phyloP scores from a whole-genome alignment of 2,888 invertebrate genomes.

The Andrena haemorrhoa region DNA sequence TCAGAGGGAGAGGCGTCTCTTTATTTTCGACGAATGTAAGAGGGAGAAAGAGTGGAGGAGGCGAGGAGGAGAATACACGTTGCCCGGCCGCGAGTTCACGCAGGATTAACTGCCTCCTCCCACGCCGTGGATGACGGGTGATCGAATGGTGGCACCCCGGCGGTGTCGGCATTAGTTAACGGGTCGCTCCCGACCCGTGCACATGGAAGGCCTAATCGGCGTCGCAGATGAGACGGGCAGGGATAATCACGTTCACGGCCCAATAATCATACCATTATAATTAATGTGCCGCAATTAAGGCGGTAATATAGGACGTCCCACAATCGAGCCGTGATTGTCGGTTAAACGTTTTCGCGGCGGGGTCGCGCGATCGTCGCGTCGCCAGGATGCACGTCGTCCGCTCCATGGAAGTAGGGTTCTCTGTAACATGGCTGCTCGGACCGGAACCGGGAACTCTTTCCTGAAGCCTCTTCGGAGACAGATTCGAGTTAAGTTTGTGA shows the following conservation, averaged over 20 bases:
- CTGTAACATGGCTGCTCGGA: neutral
- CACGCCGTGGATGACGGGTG: constrained; percentile 21
- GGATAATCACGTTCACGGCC: constrained; percentile 75
- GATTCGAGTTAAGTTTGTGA: too few relatives aligned
- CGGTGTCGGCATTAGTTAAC: constrained; percentile 49
- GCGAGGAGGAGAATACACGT: neutral
- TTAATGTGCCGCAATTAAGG: constrained; percentile 79
- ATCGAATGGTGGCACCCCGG: constrained; percentile 26
- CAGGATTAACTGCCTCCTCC: neutral
- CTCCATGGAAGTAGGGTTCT: constrained; percentile 21
- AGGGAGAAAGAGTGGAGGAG: neutral
- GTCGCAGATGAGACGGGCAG: constrained; percentile 63
- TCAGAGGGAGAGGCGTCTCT: neutral
- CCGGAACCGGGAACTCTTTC: neutral
- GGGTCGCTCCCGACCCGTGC: constrained; percentile 42
- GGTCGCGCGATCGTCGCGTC: constrained; percentile 50
- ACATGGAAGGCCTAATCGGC: constrained; percentile 75
- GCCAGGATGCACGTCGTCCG: constrained; percentile 30
- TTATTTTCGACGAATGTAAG: too few relatives aligned
- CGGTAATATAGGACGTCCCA: constrained; percentile 67
- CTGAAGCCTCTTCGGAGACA: too few relatives aligned
- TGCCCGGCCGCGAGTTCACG: neutral
- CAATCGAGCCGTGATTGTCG: constrained; percentile 77
- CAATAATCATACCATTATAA: constrained; percentile 77
- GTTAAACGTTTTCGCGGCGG: constrained; percentile 73